Conservation (phyloP, 1,140 invertebrate genomes). For the Druon quercuslanigerum region DNA sequence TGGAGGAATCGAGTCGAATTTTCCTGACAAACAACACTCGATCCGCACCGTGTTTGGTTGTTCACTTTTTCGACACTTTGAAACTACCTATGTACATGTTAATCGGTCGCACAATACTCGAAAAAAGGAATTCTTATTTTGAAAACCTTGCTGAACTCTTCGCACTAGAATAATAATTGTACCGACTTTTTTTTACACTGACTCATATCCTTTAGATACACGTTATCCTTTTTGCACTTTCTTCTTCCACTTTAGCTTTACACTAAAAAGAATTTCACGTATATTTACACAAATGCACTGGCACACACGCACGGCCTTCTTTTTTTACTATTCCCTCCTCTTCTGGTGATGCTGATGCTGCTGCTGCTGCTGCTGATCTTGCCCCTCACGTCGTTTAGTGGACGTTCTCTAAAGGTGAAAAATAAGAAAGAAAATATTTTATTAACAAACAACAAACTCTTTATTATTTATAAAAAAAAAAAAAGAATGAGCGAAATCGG, state of each 20-base stretch:
- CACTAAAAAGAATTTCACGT: constrained; percentile 53
- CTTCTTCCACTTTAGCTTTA: constrained; percentile 43
- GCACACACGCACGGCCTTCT: constrained; percentile 50
- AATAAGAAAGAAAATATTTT: constrained; percentile 35
- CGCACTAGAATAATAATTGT: constrained; percentile 13
- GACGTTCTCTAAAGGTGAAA: constrained; percentile 51
- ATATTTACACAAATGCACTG: constrained; percentile 58
- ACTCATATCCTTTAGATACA: constrained; percentile 39
- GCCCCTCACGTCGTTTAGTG: constrained; percentile 44
- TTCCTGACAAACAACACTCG: constrained; percentile 54
- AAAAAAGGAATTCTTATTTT: constrained; percentile 31
- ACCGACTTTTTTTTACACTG: constrained; percentile 47
- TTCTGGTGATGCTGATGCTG: constrained; percentile 33
- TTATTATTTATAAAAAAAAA: not conserved
- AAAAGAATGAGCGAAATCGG: not conserved
- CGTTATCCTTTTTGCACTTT: constrained; percentile 51
- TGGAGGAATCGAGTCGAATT: constrained; percentile 65
- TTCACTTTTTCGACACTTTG: constrained; percentile 1
- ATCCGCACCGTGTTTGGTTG: constrained; percentile 39
- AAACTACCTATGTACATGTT: constrained; percentile 14
- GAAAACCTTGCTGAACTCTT: constrained; percentile 38
- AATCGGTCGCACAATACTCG: constrained; percentile 6
- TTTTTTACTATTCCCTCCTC: constrained; percentile 53
- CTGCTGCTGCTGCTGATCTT: constrained; percentile 1
- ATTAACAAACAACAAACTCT: not conserved